Evolutionary conservation across 1,140 invertebrate genomes (phyloP).

Genomic region (Grapholita molesta): DNA sequence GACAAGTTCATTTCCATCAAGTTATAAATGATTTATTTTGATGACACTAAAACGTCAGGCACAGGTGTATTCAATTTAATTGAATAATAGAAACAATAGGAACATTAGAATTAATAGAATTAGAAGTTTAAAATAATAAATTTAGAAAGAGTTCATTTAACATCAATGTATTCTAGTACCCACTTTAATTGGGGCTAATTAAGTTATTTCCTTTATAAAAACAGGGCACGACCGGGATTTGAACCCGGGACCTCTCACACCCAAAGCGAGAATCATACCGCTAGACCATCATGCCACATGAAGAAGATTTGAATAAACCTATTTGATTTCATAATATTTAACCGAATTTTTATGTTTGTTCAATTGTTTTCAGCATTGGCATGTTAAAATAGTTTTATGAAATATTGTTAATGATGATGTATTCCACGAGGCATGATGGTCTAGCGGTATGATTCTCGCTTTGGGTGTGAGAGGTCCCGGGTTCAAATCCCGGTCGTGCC

Average conservation of each 20-base stretch:
- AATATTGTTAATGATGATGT: too few relatives aligned
- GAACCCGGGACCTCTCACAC: conserved; percentile 10
- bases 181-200: not conserved
- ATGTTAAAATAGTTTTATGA: not conserved
- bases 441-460: conserved; percentile 29
- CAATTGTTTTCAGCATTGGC: not conserved
- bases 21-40: too few relatives aligned
- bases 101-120: too few relatives aligned
- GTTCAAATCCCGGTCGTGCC: conserved; percentile 31
- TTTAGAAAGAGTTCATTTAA: too few relatives aligned
- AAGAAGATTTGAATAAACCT: too few relatives aligned
- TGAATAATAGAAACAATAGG: too few relatives aligned
- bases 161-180: not conserved
- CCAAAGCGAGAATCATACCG: conserved; percentile 16
- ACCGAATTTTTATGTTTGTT: not conserved
- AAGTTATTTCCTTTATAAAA: not conserved
- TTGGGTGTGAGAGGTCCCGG: conserved; percentile 29
- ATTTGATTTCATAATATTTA: too few relatives aligned
- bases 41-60: too few relatives aligned
- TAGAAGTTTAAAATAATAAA: too few relatives aligned
- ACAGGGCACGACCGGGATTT: conserved; percentile 11
- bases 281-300: conserved; percentile 8
- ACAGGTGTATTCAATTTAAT: too few relatives aligned
- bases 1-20: too few relatives aligned
- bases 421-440: not conserved